phyloP scores from a whole-genome alignment of 2,113 vertebrate species.

The Heterotis niloticus region DNA sequence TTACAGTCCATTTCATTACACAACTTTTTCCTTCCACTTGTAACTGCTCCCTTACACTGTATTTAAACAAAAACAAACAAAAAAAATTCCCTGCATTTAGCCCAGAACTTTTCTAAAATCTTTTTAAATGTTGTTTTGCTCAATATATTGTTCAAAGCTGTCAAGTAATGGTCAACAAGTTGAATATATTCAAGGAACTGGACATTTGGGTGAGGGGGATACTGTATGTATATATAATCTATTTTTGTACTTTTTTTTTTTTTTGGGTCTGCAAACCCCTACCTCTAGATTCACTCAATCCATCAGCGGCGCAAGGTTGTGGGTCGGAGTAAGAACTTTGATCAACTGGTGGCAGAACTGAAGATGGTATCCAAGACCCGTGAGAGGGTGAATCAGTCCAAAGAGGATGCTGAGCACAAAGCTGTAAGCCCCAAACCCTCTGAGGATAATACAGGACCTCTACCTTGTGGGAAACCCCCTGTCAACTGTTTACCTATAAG shows the following conservation, averaged over 20 bases:
- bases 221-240: not conserved
- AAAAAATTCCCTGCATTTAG: too few species aligned
- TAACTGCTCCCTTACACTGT: too few species aligned
- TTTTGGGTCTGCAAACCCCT: not conserved
- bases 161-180: not conserved
- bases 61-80: too few species aligned
- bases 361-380: constrained; percentile 76
- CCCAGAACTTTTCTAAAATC: too few species aligned
- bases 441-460: constrained; percentile 43
- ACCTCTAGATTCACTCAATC: constrained; percentile 81
- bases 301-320: constrained; percentile 84
- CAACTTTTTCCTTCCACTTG: too few species aligned
- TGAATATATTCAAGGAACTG: too few species aligned
- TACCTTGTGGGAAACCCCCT: constrained; percentile 68
- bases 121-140: too few species aligned
- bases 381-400: constrained; percentile 64
- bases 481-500: constrained; percentile 72
- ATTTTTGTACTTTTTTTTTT: not conserved
- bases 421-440: constrained; percentile 56
- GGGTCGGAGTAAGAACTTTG: constrained; percentile 86
- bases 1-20: too few species aligned
- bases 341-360: constrained; percentile 83
- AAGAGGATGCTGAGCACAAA: constrained; percentile 58
- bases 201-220: too few species aligned
- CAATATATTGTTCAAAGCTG: too few species aligned